phyloP scores from a whole-genome alignment of 2,888 invertebrate genomes.

The Parthenolecanium corni region DNA sequence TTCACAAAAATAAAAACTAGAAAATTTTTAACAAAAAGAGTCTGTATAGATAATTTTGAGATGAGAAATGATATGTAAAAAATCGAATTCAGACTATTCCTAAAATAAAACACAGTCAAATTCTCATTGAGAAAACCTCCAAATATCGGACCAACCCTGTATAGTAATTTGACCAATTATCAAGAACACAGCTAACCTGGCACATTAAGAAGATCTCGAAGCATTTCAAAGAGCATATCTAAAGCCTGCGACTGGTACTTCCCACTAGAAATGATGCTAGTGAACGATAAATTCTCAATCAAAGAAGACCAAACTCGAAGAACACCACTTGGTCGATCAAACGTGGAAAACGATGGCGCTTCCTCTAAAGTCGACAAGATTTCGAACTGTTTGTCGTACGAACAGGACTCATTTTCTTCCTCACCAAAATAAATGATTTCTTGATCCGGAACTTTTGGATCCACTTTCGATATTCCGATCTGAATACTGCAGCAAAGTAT shows the following conservation, averaged over 20 bases:
- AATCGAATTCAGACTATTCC: slow-evolving; percentile 79
- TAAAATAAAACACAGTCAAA: slow-evolving; percentile 32
- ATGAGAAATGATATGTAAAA: slow-evolving; percentile 87
- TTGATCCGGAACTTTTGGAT: slow-evolving; percentile 13
- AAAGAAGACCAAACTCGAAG: slow-evolving; percentile 49
- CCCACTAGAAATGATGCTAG: slow-evolving; percentile 51
- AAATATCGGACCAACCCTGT: slow-evolving; percentile 43
- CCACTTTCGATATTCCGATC: slow-evolving; percentile 10
- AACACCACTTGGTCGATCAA: slow-evolving; percentile 70
- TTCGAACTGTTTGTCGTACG: neutral
- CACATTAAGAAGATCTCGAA: slow-evolving; percentile 61
- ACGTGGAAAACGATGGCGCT: slow-evolving; percentile 33
- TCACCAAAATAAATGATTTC: slow-evolving; percentile 7
- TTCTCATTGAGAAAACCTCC: no score
- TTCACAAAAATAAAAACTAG: no score
- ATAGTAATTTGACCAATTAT: no score
- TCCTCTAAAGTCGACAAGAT: neutral
- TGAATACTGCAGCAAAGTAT: slow-evolving; percentile 2
- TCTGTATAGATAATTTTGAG: no score
- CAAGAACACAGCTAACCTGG: slow-evolving; percentile 54
- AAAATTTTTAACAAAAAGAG: no score
- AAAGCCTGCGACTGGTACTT: slow-evolving; percentile 71
- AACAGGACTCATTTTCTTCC: neutral
- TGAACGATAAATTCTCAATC: slow-evolving; percentile 49
- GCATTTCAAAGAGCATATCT: slow-evolving; percentile 73